Base-by-base conservation (phyloP, 2,888 invertebrate species). In the Myopa testacea region DNA sequence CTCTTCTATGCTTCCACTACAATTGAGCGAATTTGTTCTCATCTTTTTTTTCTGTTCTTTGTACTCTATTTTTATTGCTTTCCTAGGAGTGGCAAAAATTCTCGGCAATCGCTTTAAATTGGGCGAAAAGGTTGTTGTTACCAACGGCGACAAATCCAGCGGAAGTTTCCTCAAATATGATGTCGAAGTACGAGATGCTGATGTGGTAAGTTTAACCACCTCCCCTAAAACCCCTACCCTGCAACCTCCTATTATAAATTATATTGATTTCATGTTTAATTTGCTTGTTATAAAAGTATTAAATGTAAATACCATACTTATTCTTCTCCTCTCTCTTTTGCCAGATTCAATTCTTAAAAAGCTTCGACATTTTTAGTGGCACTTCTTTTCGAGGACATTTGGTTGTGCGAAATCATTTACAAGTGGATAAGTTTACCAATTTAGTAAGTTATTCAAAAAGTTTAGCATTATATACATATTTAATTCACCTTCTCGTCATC, bases 161-260 rank as follows among this genome's bases (percentile, higher is more conserved):
- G 85, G 86, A 40, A 87, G 86, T 78, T 86, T 84, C 82, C 83
- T 90, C 73, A 89, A 87, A 82, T 89, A 88, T 83, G 89, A 89
- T 83, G 79, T 89, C 78, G 90, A 90, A 86, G 82, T 90, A 82
- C 89, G 89, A 78, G 89, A 89, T 82, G 87, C 88, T 80, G 89
- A 90, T 86, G 85, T 85, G 87, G 89, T 89, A 82, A 83, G 84
- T 83, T 71, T 50, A 55, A 14, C 69, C 19, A 12, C 12, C 4
- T 26, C 4, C 40, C 40, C 19, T 68, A 37, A 63, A 26, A 26
- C 26, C 26, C 26, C 26, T 37, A 67, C 12, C n/a, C 65, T 8
- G n/a, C n/a, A 70, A 52, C 14, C 50, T 77, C 38, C 55, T 26
- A 26, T 26, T 26, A 26, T 26, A 65, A 75, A 78, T 52, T 72